Conservation (phyloP, 2,888 invertebrate genomes). For the Hesperia comma region DNA sequence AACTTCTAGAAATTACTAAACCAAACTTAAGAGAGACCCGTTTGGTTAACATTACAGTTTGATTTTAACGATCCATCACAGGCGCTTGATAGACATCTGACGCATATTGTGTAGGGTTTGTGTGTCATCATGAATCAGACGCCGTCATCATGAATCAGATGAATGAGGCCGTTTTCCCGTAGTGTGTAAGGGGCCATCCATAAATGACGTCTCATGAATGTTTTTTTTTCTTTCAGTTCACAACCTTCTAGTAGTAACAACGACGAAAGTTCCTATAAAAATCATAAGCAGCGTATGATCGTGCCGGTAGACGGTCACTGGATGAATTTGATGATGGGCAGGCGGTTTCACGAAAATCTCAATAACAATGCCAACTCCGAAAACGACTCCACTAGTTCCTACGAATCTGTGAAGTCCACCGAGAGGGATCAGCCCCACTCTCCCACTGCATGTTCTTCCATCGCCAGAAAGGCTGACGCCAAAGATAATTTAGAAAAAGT, state of each 20-base stretch:
- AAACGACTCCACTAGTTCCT: conserved; percentile 83
- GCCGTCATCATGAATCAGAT: too few species aligned
- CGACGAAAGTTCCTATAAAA: conserved; percentile 79
- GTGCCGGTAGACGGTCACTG: conserved; percentile 84
- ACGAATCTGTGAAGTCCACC: conserved; percentile 69
- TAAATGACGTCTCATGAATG: too few species aligned
- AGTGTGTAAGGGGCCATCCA: too few species aligned
- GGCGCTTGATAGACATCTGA: too few species aligned
- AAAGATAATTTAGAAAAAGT: conserved; percentile 72
- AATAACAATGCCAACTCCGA: conserved; percentile 79
- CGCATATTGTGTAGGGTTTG: too few species aligned
- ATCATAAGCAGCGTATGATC: conserved; percentile 73
- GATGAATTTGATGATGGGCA: conserved; percentile 86
- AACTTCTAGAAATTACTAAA: too few species aligned
- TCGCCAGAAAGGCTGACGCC: conserved; percentile 71
- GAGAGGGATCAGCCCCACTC: conserved; percentile 85
- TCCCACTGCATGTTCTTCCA: conserved; percentile 79
- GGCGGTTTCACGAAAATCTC: conserved; percentile 82
- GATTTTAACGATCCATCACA: too few species aligned
- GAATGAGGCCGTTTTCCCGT: too few species aligned
- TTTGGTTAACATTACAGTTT: too few species aligned
- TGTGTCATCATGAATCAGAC: too few species aligned
- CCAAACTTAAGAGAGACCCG: too few species aligned
- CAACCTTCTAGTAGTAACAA: conserved; percentile 79
- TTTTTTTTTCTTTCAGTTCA: conserved; percentile 60